A percentile compares a stretch with the other conserved stretches of the same genome.
These are phyloP conservation scores for Lasiommata megera DNA, from an alignment of 2,888 invertebrate species.

Conservation along the genomic window DNA sequence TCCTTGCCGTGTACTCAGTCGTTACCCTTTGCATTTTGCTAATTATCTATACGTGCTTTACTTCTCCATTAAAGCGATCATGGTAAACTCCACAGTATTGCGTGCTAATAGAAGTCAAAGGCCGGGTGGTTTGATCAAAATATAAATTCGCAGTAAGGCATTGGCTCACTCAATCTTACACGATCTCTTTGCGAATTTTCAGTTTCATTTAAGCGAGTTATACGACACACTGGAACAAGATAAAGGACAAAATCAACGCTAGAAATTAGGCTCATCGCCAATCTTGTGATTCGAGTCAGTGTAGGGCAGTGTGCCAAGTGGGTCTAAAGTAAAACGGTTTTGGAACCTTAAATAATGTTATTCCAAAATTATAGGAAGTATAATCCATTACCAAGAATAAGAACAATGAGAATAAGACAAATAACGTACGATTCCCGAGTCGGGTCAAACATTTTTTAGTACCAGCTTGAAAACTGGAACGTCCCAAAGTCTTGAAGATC, in stretches of 20 bases:
- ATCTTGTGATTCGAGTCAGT: slow-evolving; percentile 1
- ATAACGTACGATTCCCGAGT: no score
- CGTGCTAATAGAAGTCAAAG: neutral
- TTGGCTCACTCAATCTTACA: neutral
- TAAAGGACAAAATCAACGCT: neutral
- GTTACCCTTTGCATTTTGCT: no score
- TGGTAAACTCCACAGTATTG: neutral
- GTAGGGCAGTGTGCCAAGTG: neutral
- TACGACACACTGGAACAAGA: neutral
- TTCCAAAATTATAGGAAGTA: neutral
- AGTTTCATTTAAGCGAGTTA: neutral
- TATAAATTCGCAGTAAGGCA: neutral
- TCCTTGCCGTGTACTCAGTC: no score
- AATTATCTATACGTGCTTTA: neutral
- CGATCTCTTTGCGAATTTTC: neutral
- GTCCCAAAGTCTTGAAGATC: no score
- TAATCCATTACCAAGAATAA: no score
- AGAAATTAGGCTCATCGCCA: slow-evolving; percentile 10
- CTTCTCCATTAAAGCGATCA: neutral
- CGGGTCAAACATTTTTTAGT: no score
- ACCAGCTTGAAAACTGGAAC: no score
- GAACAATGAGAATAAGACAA: no score
- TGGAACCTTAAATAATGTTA: neutral
- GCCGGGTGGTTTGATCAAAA: neutral
- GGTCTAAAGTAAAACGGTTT: neutral